Conservation (phyloP, 2,888 invertebrate genomes). For the Drosophila prostipennis region DNA sequence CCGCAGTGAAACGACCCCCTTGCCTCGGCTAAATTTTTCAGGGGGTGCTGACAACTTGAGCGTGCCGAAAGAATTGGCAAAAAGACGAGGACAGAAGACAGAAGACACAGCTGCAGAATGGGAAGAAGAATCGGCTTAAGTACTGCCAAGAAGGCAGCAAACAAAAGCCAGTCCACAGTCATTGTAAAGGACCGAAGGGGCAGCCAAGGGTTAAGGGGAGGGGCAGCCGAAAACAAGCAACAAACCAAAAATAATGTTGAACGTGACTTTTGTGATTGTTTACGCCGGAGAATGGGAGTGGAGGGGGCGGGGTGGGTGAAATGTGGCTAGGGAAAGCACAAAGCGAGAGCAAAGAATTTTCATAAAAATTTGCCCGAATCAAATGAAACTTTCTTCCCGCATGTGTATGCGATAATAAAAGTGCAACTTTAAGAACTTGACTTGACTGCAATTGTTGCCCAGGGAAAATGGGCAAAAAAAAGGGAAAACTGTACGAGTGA, state of each 20-base stretch:
- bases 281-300: constrained; percentile 40
- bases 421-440: constrained; percentile 79
- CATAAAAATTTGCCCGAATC: constrained; percentile 77
- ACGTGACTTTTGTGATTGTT: constrained; percentile 80
- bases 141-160: constrained; percentile 70
- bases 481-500: constrained; percentile 59
- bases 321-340: constrained; percentile 15
- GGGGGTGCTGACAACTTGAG: constrained; percentile 70
- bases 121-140: constrained; percentile 70
- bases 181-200: constrained; percentile 53
- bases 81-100: constrained; percentile 30
- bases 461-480: constrained; percentile 60
- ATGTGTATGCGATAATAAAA: constrained; percentile 65
- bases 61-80: constrained; percentile 69
- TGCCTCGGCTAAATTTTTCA: constrained; percentile 35
- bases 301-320: background rate
- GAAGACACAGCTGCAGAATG: constrained; percentile 23
- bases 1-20: background rate
- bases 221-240: constrained; percentile 60
- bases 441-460: constrained; percentile 79
- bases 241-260: constrained; percentile 81
- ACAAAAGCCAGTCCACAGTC: constrained; percentile 73
- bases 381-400: constrained; percentile 69
- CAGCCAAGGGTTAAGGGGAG: background rate
- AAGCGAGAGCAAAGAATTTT: constrained; percentile 63